A percentile compares a stretch with the other conserved stretches of the same genome.
phyloP scores from a whole-genome alignment of 2,797 vertebrate genomes.

The Balearica regulorum region DNA sequence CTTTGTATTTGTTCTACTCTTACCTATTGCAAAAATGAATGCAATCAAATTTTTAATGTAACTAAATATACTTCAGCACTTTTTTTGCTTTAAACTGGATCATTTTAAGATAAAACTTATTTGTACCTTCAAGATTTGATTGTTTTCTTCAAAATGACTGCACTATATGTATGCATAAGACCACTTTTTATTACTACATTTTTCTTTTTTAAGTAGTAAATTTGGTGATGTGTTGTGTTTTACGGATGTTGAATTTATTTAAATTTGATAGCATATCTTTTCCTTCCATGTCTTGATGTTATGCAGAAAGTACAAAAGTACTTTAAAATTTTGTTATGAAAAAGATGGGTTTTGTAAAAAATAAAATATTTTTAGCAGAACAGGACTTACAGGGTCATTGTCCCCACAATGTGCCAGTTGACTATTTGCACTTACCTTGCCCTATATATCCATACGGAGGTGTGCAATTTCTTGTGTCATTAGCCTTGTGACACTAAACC shows the following conservation, averaged over 20 bases:
- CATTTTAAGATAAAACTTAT: slow-evolving; percentile 73
- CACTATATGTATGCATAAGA: slow-evolving; percentile 79
- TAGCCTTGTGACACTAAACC: slow-evolving; percentile 86
- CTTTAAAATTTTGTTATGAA: slow-evolving; percentile 89
- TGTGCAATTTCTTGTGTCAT: slow-evolving; percentile 93
- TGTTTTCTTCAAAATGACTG: slow-evolving; percentile 76
- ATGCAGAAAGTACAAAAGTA: slow-evolving; percentile 96
- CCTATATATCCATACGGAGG: slow-evolving; percentile 93
- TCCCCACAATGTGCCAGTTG: slow-evolving; percentile 99
- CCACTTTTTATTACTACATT: slow-evolving; percentile 73
- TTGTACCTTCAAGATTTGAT: slow-evolving; percentile 70
- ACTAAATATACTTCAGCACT: slow-evolving; percentile 78
- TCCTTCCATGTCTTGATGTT: slow-evolving; percentile 99
- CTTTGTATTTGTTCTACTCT: slow-evolving; percentile 60
- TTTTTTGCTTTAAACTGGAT: slow-evolving; percentile 77
- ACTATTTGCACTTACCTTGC: slow-evolving; percentile 98
- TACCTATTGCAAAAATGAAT: slow-evolving; percentile 72
- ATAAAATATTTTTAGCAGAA: slow-evolving; percentile 99
- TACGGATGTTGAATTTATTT: slow-evolving; percentile 74
- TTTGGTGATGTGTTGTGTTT: slow-evolving; percentile 73
- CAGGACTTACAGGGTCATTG: slow-evolving; percentile 99
- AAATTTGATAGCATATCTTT: slow-evolving; percentile 79
- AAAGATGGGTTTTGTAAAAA: slow-evolving; percentile 96
- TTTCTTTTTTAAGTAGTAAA: slow-evolving; percentile 70
- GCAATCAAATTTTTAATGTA: slow-evolving; percentile 75